Conservation (phyloP, 2,888 invertebrate genomes). For the Caenorhabditis sinica region DNA sequence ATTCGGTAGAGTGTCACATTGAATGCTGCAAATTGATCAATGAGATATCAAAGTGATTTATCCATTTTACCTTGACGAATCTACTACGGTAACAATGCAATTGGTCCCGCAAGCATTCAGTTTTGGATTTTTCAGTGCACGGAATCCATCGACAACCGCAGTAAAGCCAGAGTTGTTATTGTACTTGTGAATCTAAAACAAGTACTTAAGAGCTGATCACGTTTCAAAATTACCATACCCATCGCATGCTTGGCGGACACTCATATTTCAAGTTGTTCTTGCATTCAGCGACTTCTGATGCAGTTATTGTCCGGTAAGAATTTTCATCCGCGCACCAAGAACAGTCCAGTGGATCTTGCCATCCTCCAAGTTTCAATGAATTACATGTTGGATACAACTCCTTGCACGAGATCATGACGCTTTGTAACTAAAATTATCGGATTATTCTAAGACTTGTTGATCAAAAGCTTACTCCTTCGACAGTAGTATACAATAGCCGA, state of each 20-base stretch:
- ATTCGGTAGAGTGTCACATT: slow-evolving; percentile 41
- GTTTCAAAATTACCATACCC: slow-evolving; percentile 23
- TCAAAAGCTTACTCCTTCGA: slow-evolving; percentile 36
- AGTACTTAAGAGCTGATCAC: background rate
- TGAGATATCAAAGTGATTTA: background rate
- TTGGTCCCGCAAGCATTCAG: slow-evolving; percentile 62
- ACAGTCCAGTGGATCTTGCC: slow-evolving; percentile 75
- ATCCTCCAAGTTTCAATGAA: slow-evolving; percentile 62
- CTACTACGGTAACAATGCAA: slow-evolving; percentile 43
- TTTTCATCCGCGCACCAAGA: slow-evolving; percentile 73
- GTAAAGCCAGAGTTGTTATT: slow-evolving; percentile 60
- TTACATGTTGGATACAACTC: slow-evolving; percentile 74
- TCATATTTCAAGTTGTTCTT: slow-evolving; percentile 55
- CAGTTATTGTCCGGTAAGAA: slow-evolving; percentile 58
- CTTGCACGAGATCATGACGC: slow-evolving; percentile 65
- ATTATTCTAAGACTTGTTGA: background rate
- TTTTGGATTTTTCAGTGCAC: slow-evolving; percentile 60
- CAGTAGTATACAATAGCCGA: slow-evolving; percentile 38
- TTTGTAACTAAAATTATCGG: slow-evolving; percentile 60
- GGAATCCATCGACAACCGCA: slow-evolving; percentile 50
- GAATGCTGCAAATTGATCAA: slow-evolving; percentile 44
- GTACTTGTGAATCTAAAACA: slow-evolving; percentile 52
- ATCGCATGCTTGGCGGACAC: slow-evolving; percentile 71
- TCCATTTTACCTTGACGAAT: slow-evolving; percentile 28
- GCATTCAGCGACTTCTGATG: slow-evolving; percentile 57